These are phyloP conservation scores for Neotoxoptera formosana DNA, from an alignment of 1,140 invertebrate genomes.

Conservation along the genomic window DNA sequence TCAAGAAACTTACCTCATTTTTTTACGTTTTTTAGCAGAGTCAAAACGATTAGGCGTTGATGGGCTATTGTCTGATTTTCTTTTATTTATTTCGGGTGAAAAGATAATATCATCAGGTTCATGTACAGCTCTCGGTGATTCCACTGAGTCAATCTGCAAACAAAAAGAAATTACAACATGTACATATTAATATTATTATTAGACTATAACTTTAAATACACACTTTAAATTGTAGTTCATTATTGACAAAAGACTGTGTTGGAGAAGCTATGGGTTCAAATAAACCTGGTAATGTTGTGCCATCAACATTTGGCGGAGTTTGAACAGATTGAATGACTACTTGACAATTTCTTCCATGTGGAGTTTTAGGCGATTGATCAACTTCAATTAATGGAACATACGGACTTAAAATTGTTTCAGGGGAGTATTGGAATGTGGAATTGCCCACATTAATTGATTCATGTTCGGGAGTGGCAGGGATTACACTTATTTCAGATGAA, in stretches of 20 bases:
- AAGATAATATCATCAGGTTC: not conserved
- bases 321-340: slow-evolving; percentile 10
- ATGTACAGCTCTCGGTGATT: not conserved
- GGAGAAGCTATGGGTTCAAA: slow-evolving; percentile 23
- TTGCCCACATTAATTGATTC: not conserved
- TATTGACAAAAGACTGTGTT: not conserved
- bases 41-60: slow-evolving; percentile 28
- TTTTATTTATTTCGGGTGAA: not conserved
- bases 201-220: not conserved
- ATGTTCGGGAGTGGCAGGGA: not conserved
- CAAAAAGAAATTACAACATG: not conserved
- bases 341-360: not conserved
- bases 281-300: not conserved
- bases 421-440: not conserved
- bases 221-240: slow-evolving; percentile 17
- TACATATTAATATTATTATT: not conserved
- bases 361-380: slow-evolving; percentile 20
- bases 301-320: not conserved
- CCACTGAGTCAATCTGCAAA: slow-evolving; percentile 29
- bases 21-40: slow-evolving; percentile 52
- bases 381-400: slow-evolving; percentile 44
- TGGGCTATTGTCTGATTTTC: not conserved
- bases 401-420: not conserved
- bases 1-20: slow-evolving; percentile 23
- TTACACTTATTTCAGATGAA: slow-evolving; percentile 25